Conservation (phyloP, 2,888 invertebrate genomes). For the Apeira syringaria region DNA sequence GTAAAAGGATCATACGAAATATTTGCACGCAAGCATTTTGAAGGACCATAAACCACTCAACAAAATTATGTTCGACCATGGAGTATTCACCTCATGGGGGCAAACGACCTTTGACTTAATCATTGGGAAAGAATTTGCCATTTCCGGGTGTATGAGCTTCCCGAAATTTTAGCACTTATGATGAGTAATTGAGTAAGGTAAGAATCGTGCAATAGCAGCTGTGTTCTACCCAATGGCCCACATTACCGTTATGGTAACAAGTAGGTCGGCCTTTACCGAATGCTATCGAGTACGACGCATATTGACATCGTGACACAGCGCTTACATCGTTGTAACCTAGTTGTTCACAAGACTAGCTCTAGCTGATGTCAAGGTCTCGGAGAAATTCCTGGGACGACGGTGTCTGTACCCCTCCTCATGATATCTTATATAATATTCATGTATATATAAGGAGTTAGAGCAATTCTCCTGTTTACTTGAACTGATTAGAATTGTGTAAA, state of each 20-base stretch:
- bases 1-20: not conserved
- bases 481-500: no score
- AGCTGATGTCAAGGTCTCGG: conserved; percentile 23
- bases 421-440: no score
- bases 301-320: conserved; percentile 23
- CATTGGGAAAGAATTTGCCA: conserved; percentile 8
- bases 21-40: not conserved
- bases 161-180: conserved; percentile 4
- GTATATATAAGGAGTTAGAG: no score
- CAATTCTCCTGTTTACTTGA: no score
- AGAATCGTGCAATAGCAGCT: not conserved
- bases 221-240: conserved; percentile 12
- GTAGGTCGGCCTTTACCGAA: conserved; percentile 21
- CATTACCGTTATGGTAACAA: conserved; percentile 30
- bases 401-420: not conserved
- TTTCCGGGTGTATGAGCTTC: not conserved
- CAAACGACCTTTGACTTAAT: conserved; percentile 12
- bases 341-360: conserved; percentile 2
- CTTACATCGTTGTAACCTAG: conserved; percentile 23
- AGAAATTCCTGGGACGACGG: conserved; percentile 8
- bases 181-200: conserved; percentile 16
- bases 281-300: conserved; percentile 7
- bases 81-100: conserved; percentile 12
- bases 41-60: not conserved
- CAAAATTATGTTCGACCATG: not conserved